A percentile compares a stretch with the other conserved stretches of the same genome.
Evolutionary conservation across 1,140 invertebrate species (phyloP).

Genomic region (Patella vulgata): DNA sequence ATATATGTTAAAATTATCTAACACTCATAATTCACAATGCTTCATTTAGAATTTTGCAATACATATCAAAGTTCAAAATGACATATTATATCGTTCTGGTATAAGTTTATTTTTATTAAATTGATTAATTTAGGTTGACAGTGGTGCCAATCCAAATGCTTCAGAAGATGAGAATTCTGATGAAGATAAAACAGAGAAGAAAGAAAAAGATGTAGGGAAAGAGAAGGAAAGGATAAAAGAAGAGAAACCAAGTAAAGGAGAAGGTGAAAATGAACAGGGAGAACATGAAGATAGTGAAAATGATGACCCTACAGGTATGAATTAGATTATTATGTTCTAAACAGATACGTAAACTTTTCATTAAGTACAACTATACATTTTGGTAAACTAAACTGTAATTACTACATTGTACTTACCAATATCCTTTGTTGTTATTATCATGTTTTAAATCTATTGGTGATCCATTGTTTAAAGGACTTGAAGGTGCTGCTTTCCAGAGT

Average conservation of each 20-base stretch:
- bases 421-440: neutral
- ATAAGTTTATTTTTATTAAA: too few relatives aligned
- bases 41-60: too few relatives aligned
- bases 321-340: neutral
- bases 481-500: constrained; percentile 67
- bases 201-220: constrained; percentile 7
- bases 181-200: constrained; percentile 40
- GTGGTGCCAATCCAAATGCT: constrained; percentile 6
- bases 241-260: constrained; percentile 27
- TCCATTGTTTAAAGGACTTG: constrained; percentile 55
- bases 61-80: too few relatives aligned
- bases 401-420: neutral
- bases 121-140: too few relatives aligned
- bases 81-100: too few relatives aligned
- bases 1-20: too few relatives aligned
- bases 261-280: constrained; percentile 36
- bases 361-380: neutral
- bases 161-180: constrained; percentile 46
- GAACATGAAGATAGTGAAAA: constrained; percentile 61
- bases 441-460: neutral
- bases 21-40: too few relatives aligned
- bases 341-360: neutral
- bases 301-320: constrained; percentile 62
- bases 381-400: neutral
- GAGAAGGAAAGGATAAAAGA: constrained; percentile 17